Evolutionary conservation across 92 coral and sea anemone species (phyloP).

Genomic region (Ricordea florida): DNA sequence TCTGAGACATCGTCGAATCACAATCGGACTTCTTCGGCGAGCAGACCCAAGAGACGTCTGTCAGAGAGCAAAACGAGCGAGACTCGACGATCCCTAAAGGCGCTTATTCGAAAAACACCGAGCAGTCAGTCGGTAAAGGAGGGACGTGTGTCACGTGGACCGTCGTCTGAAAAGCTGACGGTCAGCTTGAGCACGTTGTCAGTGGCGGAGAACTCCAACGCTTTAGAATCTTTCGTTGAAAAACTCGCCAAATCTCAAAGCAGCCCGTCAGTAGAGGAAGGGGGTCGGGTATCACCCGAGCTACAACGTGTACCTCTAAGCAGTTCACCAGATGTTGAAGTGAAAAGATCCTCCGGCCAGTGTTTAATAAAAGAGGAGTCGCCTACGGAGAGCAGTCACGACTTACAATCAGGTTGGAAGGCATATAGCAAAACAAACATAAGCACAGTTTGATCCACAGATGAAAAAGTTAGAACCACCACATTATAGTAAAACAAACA

Average conservation of each 20-base stretch:
- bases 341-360: neutral
- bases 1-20: conserved; percentile 74
- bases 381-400: neutral
- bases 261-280: conserved; percentile 55
- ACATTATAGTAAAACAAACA: too few relatives aligned
- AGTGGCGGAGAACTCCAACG: conserved; percentile 18
- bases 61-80: conserved; percentile 70
- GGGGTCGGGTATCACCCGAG: conserved; percentile 20
- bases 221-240: neutral
- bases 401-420: conserved; percentile 8
- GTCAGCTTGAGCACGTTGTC: conserved; percentile 71
- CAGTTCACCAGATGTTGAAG: conserved; percentile 9
- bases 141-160: conserved; percentile 61
- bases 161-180: conserved; percentile 65
- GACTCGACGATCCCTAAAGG: conserved; percentile 70
- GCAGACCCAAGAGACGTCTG: conserved; percentile 64
- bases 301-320: conserved; percentile 3
- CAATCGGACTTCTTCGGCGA: conserved; percentile 23
- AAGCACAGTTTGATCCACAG: too few relatives aligned
- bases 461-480: too few relatives aligned
- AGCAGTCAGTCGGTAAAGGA: conserved; percentile 92
- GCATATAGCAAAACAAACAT: too few relatives aligned
- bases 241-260: conserved; percentile 36
- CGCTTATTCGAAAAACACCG: conserved; percentile 73
- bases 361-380: neutral